phyloP scores from a whole-genome alignment of 1,140 invertebrate genomes.

The Diachasmimorpha longicaudata region DNA sequence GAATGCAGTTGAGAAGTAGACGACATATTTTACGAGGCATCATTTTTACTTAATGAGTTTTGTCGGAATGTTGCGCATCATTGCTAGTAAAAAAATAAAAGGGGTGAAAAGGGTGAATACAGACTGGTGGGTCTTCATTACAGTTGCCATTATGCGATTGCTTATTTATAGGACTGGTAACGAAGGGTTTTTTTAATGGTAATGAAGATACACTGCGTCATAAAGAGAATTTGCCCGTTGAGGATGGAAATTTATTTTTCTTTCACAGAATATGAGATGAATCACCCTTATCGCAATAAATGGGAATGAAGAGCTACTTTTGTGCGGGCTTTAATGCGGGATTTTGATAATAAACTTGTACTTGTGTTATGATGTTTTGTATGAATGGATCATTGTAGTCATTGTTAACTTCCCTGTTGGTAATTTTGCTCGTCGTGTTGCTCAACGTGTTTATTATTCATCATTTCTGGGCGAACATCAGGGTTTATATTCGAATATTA shows the following conservation, averaged over 20 bases:
- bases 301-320: background rate
- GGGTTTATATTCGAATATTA: no score
- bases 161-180: background rate
- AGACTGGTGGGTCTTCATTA: background rate
- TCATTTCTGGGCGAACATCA: no score
- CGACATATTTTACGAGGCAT: slow-evolving; percentile 1
- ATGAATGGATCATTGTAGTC: no score
- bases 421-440: no score
- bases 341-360: background rate
- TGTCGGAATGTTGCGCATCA: background rate
- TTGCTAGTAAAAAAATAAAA: background rate
- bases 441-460: no score
- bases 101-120: background rate
- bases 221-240: background rate
- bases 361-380: no score
- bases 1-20: background rate
- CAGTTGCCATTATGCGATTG: background rate
- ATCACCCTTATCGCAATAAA: background rate
- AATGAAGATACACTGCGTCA: background rate
- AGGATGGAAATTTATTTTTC: background rate
- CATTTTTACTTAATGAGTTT: slow-evolving; percentile 5
- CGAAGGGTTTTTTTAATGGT: background rate
- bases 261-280: background rate
- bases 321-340: no score
- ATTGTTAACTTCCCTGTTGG: no score